Evolutionary conservation across 2,113 vertebrate species (phyloP), one percentile per base, ranked within the genome.

Genomic region (Sorex fumeus): DNA sequence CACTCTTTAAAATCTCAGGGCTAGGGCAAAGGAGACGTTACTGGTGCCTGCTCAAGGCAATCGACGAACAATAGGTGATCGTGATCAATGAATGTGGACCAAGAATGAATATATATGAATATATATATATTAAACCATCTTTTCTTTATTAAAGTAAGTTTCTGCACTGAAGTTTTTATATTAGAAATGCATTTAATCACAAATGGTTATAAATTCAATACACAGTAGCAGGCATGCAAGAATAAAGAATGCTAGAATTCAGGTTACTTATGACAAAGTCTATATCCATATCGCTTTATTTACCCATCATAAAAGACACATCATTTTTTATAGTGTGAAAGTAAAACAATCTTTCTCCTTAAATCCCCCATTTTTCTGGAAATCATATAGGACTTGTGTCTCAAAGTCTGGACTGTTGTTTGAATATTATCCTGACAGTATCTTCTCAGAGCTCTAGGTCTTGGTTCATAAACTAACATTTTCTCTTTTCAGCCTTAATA

Each of bases 391-490:
- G 6, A 2, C 11, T 72, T 2, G 3, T 77, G 32, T 40, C 2
- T 75, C 25, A 76, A 83, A 89, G 28, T 8, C 25, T 45, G 6
- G 28, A 30, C 8, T 57, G 23, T 88, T 66, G 72, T 91, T 53
- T 74, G 28, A 43, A 32, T 64, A 62, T 67, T 83, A 30, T 40
- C 60, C 8, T 77, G 32, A 66, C 83, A 88, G 10, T 28, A 72
- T 78, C 34, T 80, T 30, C 10, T 84, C 6, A 47, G 15, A 66
- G 32, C 18, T 67, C 28, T 86, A 47, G 34, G 45, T 69, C 15
- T 40, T 81, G 13, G 18, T 76, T 71, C 34, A 74, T 84, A 93
- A 93, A 87, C 25, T 43, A 90, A 21, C 15, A 18, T 50, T 76
- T 71, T 83, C 50, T 28, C 77, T 47, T 75, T 40, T 78, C 34